Percentiles rank a stretch among this genome's conserved stretches.
These are phyloP conservation scores for Hartigia nigra DNA, from an alignment of 2,888 invertebrate genomes.

Conservation along the genomic window DNA sequence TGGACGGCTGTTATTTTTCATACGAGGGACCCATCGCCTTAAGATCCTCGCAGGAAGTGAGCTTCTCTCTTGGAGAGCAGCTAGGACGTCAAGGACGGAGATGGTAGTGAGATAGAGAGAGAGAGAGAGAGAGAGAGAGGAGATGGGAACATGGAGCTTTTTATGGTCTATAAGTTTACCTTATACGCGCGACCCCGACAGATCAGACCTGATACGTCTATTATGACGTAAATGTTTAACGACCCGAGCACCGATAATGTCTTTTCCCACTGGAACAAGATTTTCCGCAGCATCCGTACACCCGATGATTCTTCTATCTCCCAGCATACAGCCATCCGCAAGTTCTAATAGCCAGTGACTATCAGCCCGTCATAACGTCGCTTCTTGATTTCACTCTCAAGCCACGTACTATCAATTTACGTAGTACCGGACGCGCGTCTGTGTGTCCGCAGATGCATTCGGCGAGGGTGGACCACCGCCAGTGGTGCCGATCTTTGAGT, in stretches of 20 bases:
- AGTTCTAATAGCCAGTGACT: neutral
- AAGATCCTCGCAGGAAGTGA: conserved; percentile 32
- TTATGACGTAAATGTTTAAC: conserved; percentile 60
- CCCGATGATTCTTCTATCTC: neutral
- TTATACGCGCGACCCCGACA: conserved; percentile 55
- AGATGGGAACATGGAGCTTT: conserved; percentile 49
- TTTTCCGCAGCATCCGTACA: neutral
- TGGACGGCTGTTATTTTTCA: conserved; percentile 63
- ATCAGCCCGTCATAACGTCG: neutral
- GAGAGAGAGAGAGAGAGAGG: neutral
- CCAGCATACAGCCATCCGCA: neutral
- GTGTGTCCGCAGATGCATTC: neutral
- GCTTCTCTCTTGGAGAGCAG: neutral
- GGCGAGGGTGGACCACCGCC: conserved; percentile 33
- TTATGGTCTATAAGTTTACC: conserved; percentile 59
- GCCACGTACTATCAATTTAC: neutral
- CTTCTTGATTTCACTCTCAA: neutral
- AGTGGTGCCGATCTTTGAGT: conserved; percentile 11
- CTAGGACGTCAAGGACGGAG: neutral
- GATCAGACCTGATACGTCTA: conserved; percentile 64
- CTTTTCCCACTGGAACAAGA: neutral
- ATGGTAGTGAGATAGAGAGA: neutral
- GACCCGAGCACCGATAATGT: conserved; percentile 26
- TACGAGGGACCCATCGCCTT: conserved; percentile 52
- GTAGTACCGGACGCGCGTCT: neutral